Evolutionary conservation across 1,140 invertebrate genomes (phyloP).

Genomic region (Littorina saxatilis): DNA sequence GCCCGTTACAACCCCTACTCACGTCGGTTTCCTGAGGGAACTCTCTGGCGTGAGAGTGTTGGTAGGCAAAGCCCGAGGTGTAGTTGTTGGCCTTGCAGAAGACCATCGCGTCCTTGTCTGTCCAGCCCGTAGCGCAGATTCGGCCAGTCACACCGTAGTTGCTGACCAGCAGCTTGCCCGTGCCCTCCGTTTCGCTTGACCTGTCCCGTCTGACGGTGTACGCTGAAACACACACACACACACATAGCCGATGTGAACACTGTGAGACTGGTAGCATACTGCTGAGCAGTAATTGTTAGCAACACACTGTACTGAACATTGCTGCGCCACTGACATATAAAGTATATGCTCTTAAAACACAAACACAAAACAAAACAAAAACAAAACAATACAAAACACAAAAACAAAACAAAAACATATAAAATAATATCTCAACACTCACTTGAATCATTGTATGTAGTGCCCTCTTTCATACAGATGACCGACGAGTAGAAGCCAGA

Average conservation of each 20-base stretch:
- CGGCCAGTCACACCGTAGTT: slow-evolving; percentile 61
- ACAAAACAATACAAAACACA: no score
- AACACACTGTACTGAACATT: no score
- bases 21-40: slow-evolving; percentile 37
- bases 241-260: not conserved
- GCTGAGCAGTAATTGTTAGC: no score
- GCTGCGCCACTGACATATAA: no score
- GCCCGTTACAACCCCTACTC: no score
- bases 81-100: slow-evolving; percentile 56
- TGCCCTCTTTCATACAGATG: slow-evolving; percentile 46
- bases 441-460: slow-evolving; percentile 32
- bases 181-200: slow-evolving; percentile 10
- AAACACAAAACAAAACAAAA: no score
- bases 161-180: slow-evolving; percentile 59
- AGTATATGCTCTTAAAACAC: no score
- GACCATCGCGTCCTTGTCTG: slow-evolving; percentile 65
- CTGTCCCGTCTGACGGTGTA: slow-evolving; percentile 40
- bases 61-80: slow-evolving; percentile 60
- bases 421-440: no score
- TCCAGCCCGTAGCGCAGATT: slow-evolving; percentile 65
- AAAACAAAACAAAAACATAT: no score
- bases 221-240: slow-evolving; percentile 29
- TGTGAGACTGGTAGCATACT: not conserved
- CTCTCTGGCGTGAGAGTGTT: slow-evolving; percentile 52
- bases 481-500: slow-evolving; percentile 59